Evolutionary conservation across 2,113 vertebrate species (phyloP).

Genomic region (Burhinus bistriatus): DNA sequence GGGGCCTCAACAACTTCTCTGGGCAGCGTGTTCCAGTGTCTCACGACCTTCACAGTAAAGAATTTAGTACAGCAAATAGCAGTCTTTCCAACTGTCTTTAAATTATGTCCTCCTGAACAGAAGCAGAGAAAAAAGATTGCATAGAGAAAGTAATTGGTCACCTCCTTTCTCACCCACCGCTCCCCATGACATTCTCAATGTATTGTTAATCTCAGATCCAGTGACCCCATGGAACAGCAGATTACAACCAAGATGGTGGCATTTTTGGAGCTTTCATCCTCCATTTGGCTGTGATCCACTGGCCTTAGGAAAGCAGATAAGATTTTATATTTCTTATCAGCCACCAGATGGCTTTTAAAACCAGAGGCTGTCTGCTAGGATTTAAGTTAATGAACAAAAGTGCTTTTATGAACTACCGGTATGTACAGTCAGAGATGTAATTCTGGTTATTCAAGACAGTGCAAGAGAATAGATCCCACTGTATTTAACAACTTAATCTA

Average conservation of each 20-base stretch:
- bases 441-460: conserved; percentile 41
- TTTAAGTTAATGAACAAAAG: conserved; percentile 61
- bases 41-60: background rate
- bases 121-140: background rate
- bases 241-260: conserved; percentile 25
- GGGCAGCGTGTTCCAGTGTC: background rate
- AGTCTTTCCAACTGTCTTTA: background rate
- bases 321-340: conserved; percentile 57
- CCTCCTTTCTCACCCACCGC: background rate
- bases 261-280: conserved; percentile 39
- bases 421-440: conserved; percentile 20
- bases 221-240: background rate
- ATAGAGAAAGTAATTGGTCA: background rate
- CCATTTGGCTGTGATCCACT: conserved; percentile 55
- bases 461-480: conserved; percentile 26
- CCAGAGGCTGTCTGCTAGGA: conserved; percentile 39
- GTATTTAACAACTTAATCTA: conserved; percentile 49
- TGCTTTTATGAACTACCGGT: conserved; percentile 55
- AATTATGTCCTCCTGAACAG: background rate
- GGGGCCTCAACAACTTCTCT: background rate
- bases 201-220: conserved; percentile 12
- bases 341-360: conserved; percentile 47
- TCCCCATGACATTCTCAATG: background rate
- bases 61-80: background rate
- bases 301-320: conserved; percentile 35